Percentiles rank a stretch among this genome's conserved stretches.
Evolutionary conservation across 1,140 invertebrate genomes (phyloP).

Genomic region (Magallana ariakensis): DNA sequence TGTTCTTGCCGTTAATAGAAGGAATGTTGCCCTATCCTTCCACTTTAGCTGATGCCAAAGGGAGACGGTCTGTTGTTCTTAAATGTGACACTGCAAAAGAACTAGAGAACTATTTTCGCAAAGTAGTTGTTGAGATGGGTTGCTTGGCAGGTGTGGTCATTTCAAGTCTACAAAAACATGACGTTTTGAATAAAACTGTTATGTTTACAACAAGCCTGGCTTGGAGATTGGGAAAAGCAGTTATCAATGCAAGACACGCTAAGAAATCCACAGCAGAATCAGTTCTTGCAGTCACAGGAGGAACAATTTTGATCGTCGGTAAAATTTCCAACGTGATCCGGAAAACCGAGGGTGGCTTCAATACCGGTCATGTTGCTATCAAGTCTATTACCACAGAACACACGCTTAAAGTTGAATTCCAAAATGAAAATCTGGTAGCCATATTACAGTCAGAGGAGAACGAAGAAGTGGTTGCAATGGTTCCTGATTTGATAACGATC

Average conservation of each 20-base stretch:
- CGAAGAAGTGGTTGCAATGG: slow-evolving; percentile 60
- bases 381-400: slow-evolving; percentile 62
- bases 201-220: slow-evolving; percentile 66
- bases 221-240: slow-evolving; percentile 71
- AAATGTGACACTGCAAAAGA: slow-evolving; percentile 62
- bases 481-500: slow-evolving; percentile 73
- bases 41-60: slow-evolving; percentile 68
- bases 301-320: slow-evolving; percentile 61
- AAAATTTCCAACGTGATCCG: slow-evolving; percentile 71
- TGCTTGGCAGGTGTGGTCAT: slow-evolving; percentile 66
- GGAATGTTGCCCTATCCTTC: slow-evolving; percentile 66
- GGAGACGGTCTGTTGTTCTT: slow-evolving; percentile 64
- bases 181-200: slow-evolving; percentile 62
- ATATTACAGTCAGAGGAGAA: background rate
- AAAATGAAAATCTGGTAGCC: slow-evolving; percentile 75
- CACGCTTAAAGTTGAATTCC: slow-evolving; percentile 68
- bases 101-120: slow-evolving; percentile 72
- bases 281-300: slow-evolving; percentile 58
- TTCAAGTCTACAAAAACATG: slow-evolving; percentile 55
- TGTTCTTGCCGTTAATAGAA: slow-evolving; percentile 73
- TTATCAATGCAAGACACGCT: slow-evolving; percentile 65
- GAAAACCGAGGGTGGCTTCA: slow-evolving; percentile 73
- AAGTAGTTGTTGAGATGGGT: slow-evolving; percentile 70
- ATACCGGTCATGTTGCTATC: slow-evolving; percentile 66
- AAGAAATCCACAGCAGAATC: slow-evolving; percentile 67